Base-by-base conservation (phyloP, 2,888 invertebrate species). In the Polyommatus iphigenia region DNA sequence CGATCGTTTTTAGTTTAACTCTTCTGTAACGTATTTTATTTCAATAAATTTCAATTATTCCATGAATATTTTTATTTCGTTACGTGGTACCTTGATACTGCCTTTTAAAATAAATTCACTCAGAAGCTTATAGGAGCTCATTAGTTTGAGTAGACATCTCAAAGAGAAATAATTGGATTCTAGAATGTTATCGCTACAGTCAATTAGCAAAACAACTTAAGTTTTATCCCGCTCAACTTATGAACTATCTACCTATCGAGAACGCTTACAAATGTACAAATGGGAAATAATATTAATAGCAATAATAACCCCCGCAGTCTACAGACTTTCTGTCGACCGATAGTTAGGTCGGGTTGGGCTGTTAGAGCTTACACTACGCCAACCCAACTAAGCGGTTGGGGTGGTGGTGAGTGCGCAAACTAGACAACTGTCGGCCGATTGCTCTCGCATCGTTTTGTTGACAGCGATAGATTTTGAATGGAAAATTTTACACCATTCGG, bases 1-100 rank as follows among this genome's bases (percentile, higher is more conserved):
- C 24, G 32, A 18, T 54, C 46, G 10, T 67, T 67, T 15, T 2
- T 24, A 24, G 24, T 2, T 2, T 29, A 3, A 32, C 15, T 67
- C 4, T 67, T 13, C 29, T 67, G 67, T 67, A 67, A 29, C 29
- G 13, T 29, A 54, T 67, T 67, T 7, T 29, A 32, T 67, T 67
- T 67, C 29, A 67, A 67, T 67, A 67, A 67, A 67, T 67, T 67
- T 67, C 7, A 5, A 32, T 67, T 67, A 15, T 67, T 67, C 10
- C 46, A 46, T 46, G 10, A 10, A 46, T 46, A 10, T 46, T 46
- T 46, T 46, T 10, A 46, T 13, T 46, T 46, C 46, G 46, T 46
- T 13, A 10, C 10, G 46, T 46, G 46, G 3, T 10, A 10, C 46
- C 10, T 54, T 18, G 20, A 59, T 20, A n/a, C 59, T 59, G 59